phyloP scores from a whole-genome alignment of 2,113 vertebrate species.

The Phainopepla nitens region DNA sequence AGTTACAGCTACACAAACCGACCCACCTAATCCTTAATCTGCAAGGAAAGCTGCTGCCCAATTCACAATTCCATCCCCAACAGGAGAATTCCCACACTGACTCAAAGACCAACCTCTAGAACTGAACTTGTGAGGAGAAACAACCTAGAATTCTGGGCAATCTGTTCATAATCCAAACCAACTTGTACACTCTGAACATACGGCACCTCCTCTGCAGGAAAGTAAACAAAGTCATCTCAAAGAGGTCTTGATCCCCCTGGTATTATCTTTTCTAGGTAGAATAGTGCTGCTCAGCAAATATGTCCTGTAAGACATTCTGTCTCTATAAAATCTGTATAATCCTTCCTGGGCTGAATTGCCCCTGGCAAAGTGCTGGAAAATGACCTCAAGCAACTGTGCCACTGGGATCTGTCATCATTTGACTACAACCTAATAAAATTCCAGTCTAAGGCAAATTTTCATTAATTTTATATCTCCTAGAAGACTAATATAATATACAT shows the following conservation, averaged over 20 bases:
- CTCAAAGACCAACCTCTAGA: neutral
- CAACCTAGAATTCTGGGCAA: neutral
- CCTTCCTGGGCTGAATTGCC: neutral
- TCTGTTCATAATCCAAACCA: neutral
- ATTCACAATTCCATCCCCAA: neutral
- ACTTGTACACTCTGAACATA: neutral
- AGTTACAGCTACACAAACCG: neutral
- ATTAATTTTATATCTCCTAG: slow-evolving; percentile 41
- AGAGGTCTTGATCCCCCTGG: neutral
- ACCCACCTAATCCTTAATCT: neutral
- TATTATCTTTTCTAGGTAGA: neutral
- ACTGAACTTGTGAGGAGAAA: neutral
- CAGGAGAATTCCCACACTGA: neutral
- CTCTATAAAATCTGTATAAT: neutral
- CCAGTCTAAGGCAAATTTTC: slow-evolving; percentile 51
- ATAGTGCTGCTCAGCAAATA: neutral
- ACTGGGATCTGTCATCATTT: slow-evolving; percentile 32
- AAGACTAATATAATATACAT: slow-evolving; percentile 9
- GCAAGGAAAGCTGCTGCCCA: neutral
- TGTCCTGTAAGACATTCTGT: neutral
- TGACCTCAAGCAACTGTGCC: slow-evolving; percentile 41
- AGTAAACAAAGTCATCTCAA: slow-evolving; percentile 30
- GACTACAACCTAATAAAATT: slow-evolving; percentile 20
- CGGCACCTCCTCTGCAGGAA: neutral
- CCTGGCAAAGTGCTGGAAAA: neutral